Base-by-base conservation (phyloP, 2,888 invertebrate genomes). In the Dolichomitus sp. region DNA sequence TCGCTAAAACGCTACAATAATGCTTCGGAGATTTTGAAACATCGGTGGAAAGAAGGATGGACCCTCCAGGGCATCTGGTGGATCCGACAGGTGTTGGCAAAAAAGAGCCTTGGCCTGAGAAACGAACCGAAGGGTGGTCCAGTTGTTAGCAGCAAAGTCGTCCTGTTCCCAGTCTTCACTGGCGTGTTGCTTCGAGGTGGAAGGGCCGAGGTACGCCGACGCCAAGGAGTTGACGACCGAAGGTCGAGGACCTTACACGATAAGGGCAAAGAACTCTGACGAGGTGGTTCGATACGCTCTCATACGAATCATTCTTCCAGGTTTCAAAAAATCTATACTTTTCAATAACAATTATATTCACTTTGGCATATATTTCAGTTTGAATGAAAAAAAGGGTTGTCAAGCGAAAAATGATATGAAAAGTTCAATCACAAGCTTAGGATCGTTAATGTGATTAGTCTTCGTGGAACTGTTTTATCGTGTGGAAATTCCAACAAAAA, bases 211-310 rank as follows among this genome's bases (percentile, higher is more conserved):
- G 65, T 68, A 74, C 40, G 76, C 37, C 68, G 75, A 76, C 79
- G 77, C 80, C 74, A 80, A 78, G 54, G 73, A 52, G 73, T 12
- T 52, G 52, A 85, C 81, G 81, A 76, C 72, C 87, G 79, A 90
- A 88, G 91, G 91, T 90, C 87, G 90, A 88, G 88, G 86, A 91
- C 90, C 90, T 89, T 88, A 74, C 81, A 70, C 82, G 86, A 88
- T 87, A 89, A 89, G 90, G 89, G 89, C 89, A 90, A 86, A 83
- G 90, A 90, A 88, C 89, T 83, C 86, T 68, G 75, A 48, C 68
- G 77, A 74, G 78, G 86, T 84, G 75, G 30, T 48, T 48, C 80
- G 74, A 68, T 48, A 14, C 50, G 17, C 14, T 23, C 23, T 12
- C 23, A 2, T 23, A 23, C 19, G 19, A 19, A 23, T 52, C 23